These are phyloP conservation scores for Emydocephalus ijimae DNA, from an alignment of 2,113 vertebrate species.

Conservation along the genomic window DNA sequence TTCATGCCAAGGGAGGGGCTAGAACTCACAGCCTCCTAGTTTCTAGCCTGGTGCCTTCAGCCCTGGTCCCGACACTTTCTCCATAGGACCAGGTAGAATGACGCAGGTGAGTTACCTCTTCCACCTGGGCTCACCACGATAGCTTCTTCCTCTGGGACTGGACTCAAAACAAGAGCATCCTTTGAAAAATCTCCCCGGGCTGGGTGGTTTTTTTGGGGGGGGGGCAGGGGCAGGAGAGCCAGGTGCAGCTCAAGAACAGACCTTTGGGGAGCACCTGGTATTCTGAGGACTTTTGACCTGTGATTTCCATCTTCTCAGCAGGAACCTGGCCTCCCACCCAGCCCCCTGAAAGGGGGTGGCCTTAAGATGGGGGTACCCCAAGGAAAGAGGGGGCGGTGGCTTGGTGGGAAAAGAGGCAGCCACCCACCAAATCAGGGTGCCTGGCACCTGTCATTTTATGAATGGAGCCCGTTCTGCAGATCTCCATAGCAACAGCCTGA, in stretches of 20 bases:
- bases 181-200: background rate
- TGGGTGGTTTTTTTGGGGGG: background rate
- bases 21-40: background rate
- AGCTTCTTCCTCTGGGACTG: background rate
- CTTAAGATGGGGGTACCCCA: background rate
- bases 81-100: background rate
- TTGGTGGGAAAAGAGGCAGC: background rate
- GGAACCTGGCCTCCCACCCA: background rate
- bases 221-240: background rate
- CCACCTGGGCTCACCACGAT: background rate
- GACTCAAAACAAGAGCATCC: background rate
- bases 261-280: background rate
- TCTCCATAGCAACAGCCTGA: conserved; percentile 15
- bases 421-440: background rate
- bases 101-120: background rate
- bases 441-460: conserved; percentile 3
- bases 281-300: background rate
- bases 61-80: background rate
- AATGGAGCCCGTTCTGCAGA: background rate
- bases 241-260: background rate
- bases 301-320: background rate
- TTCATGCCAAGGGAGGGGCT: background rate
- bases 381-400: background rate
- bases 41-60: background rate
- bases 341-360: background rate